Base-by-base conservation (phyloP, 1,140 invertebrate genomes). In the Drosophila biarmipes region DNA sequence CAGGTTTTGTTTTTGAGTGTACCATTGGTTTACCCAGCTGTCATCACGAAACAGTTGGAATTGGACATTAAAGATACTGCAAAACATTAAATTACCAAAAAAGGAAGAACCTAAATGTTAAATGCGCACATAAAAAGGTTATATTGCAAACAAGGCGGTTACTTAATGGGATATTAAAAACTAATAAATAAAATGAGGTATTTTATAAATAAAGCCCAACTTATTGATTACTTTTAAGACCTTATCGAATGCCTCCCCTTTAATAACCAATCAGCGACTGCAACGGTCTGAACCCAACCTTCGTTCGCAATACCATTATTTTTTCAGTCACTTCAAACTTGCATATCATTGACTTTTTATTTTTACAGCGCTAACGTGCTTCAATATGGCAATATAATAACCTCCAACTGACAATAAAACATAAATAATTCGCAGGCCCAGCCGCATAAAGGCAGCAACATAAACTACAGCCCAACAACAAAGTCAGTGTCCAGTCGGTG, bases 371-470 rank as follows among this genome's bases (percentile, higher is more conserved):
- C 51, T 43, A 73, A 64, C 45, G 59, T 51, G 71, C 58, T 43
- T 48, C 35, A 75, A 58, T 62, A 63, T 45, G 51, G 71, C 48
- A 55, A 35, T 55, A 57, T 75, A 80, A 76, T 74, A 80, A 76
- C 64, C 73, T 80, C 66, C 64, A 76, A 12, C 67, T 80, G 78
- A 68, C 78, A 80, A 80, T 75, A 78, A 80, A 71, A 48, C 58
- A 80, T 69, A 80, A 80, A 80, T 80, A 75, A 69, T 75, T 54
- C 66, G 43, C 77, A 45, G 59, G 45, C 71, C 69, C 53, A 69
- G 76, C 67, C 66, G 43, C 38, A 63, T n/a, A 51, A 53, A 57
- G 61, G 58, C 46, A 66, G 38, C 62, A 54, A 55, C 24, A 61
- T 40, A 21, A 27, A 42, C 67, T 69, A 48, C 37, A 27, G 68